phyloP scores from a whole-genome alignment of 2,888 invertebrate species.

The Caenorhabditis virilis region DNA sequence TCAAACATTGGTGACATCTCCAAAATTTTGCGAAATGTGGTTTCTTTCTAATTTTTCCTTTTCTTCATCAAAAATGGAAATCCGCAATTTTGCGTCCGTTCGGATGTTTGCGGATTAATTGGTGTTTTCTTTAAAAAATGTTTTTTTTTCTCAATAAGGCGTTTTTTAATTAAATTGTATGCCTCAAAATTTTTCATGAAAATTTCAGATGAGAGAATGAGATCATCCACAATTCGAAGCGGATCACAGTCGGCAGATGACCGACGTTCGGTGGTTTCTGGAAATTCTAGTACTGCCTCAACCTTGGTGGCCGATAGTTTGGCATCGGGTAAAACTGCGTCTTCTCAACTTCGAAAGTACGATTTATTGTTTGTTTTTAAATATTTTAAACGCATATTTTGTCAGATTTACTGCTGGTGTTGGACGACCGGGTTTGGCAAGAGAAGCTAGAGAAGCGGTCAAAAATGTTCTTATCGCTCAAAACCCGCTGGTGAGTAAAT shows the following conservation, averaged over 20 bases:
- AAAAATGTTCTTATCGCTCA: slow-evolving; percentile 56
- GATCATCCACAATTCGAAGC: slow-evolving; percentile 21
- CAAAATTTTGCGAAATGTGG: too few relatives aligned
- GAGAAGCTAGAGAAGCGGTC: slow-evolving; percentile 65
- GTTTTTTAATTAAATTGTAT: too few relatives aligned
- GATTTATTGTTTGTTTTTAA: slow-evolving; percentile 1
- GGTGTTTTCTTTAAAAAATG: neutral
- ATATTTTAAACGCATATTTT: neutral
- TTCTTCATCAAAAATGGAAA: neutral
- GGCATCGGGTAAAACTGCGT: slow-evolving; percentile 40
- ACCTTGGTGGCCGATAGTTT: slow-evolving; percentile 49
- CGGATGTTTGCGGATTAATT: neutral
- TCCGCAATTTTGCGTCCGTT: slow-evolving; percentile 1
- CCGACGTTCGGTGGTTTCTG: slow-evolving; percentile 51
- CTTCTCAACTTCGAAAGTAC: slow-evolving; percentile 49
- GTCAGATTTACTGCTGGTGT: slow-evolving; percentile 64
- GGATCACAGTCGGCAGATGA: slow-evolving; percentile 43
- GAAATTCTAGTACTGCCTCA: slow-evolving; percentile 52
- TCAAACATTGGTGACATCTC: too few relatives aligned
- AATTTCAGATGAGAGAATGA: slow-evolving; percentile 24
- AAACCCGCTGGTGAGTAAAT: slow-evolving; percentile 54
- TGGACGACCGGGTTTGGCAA: slow-evolving; percentile 62
- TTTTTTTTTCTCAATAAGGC: slow-evolving; percentile 2
- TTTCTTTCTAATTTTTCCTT: neutral
- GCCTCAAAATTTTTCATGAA: neutral